Conservation (phyloP, 2,797 vertebrate species). For the Pristis pectinata region DNA sequence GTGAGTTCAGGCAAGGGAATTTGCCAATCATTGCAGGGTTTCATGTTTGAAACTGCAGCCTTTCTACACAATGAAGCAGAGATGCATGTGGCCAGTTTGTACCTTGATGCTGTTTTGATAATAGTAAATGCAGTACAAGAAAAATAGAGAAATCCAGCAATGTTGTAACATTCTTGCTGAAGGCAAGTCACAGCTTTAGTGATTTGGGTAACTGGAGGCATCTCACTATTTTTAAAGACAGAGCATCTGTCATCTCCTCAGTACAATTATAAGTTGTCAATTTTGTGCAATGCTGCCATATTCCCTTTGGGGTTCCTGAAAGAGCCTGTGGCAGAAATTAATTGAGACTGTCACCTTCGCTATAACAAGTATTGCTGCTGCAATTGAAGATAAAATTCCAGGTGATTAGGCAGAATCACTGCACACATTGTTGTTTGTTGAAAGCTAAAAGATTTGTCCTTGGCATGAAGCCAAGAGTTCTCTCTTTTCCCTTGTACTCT, state of each 20-base stretch:
- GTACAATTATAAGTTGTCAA: constrained; percentile 6
- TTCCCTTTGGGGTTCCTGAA: not conserved
- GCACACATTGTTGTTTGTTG: not conserved
- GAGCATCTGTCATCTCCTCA: not conserved
- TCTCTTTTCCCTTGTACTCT: not conserved
- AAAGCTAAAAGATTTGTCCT: not conserved
- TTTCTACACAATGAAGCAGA: not conserved
- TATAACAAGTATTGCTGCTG: constrained; percentile 20
- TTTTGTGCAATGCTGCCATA: not conserved
- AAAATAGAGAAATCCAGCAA: not conserved
- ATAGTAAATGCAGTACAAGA: not conserved
- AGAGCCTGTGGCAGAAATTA: constrained; percentile 19
- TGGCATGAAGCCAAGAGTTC: constrained; percentile 7
- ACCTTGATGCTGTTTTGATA: not conserved
- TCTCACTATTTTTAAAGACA: not conserved
- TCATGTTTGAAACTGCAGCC: not conserved
- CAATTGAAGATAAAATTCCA: constrained; percentile 10
- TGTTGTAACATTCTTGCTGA: constrained; percentile 1
- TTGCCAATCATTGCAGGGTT: not conserved
- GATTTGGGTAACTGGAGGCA: not conserved
- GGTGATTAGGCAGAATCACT: constrained; percentile 23
- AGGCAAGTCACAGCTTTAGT: not conserved
- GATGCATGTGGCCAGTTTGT: not conserved
- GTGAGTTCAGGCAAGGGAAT: not conserved
- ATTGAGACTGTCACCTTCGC: not conserved